Evolutionary conservation across 1,140 invertebrate species (phyloP).

Genomic region (Magallana gigas): DNA sequence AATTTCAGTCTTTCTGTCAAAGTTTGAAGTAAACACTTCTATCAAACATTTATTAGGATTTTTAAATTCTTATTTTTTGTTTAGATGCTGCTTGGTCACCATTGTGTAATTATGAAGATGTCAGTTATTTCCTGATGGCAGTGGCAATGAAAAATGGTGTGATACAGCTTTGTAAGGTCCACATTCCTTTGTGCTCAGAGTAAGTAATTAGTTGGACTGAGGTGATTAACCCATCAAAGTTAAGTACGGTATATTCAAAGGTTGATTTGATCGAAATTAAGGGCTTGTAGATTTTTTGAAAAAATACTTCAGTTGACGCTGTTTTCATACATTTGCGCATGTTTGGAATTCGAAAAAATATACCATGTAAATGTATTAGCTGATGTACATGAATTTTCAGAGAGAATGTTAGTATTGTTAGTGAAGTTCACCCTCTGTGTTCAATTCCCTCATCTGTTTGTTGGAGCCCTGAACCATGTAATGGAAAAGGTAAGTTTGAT

Average conservation of each 20-base stretch:
- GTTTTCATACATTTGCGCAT: too few species aligned
- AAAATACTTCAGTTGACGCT: too few species aligned
- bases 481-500: not conserved
- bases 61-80: not conserved
- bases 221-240: too few species aligned
- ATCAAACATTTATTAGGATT: too few species aligned
- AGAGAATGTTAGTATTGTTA: not conserved
- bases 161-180: not conserved
- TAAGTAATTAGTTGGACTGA: not conserved
- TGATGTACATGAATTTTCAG: not conserved
- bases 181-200: not conserved
- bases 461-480: not conserved
- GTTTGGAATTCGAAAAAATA: too few species aligned
- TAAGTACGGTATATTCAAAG: too few species aligned
- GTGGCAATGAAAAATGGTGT: slow-evolving; percentile 1
- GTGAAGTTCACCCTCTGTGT: not conserved
- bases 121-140: not conserved
- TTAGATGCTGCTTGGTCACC: slow-evolving; percentile 8
- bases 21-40: too few species aligned
- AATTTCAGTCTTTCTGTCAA: too few species aligned
- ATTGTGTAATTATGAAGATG: not conserved
- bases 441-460: not conserved
- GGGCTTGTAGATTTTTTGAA: too few species aligned
- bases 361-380: too few species aligned
- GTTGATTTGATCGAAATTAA: too few species aligned